These are phyloP conservation scores for Nerophis ophidion DNA, from an alignment of 2,113 vertebrate species.

Conservation along the genomic window DNA sequence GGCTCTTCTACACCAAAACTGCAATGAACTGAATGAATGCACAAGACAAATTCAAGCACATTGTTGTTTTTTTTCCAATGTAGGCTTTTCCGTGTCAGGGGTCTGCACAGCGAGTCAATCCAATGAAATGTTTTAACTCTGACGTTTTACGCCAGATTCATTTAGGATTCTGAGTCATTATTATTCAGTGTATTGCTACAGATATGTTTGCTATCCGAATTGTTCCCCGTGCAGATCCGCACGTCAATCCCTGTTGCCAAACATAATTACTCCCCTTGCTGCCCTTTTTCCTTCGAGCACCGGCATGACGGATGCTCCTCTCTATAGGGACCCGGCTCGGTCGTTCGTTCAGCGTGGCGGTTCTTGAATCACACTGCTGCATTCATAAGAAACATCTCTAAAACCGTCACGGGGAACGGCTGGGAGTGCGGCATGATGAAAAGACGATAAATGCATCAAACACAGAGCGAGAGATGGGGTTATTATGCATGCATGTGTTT, in stretches of 20 bases:
- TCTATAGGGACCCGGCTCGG: background rate
- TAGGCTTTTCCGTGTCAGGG: too few species aligned
- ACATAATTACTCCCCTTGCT: conserved; percentile 9
- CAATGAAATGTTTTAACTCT: too few species aligned
- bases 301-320: background rate
- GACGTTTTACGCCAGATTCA: too few species aligned
- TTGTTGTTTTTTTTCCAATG: too few species aligned
- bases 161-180: too few species aligned
- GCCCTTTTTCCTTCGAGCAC: background rate
- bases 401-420: background rate
- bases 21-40: too few species aligned
- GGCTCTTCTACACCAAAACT: background rate
- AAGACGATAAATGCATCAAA: background rate
- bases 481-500: conserved; percentile 8
- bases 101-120: too few species aligned
- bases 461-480: background rate
- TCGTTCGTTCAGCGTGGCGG: background rate
- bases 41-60: too few species aligned
- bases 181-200: too few species aligned
- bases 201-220: background rate
- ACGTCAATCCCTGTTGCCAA: background rate
- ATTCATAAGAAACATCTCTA: conserved; percentile 4
- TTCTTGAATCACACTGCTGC: conserved; percentile 1
- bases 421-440: background rate
- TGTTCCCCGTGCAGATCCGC: background rate